Evolutionary conservation across 2,888 invertebrate species (phyloP), one percentile per base, ranked within the genome.

Genomic region (Pocota personata): DNA sequence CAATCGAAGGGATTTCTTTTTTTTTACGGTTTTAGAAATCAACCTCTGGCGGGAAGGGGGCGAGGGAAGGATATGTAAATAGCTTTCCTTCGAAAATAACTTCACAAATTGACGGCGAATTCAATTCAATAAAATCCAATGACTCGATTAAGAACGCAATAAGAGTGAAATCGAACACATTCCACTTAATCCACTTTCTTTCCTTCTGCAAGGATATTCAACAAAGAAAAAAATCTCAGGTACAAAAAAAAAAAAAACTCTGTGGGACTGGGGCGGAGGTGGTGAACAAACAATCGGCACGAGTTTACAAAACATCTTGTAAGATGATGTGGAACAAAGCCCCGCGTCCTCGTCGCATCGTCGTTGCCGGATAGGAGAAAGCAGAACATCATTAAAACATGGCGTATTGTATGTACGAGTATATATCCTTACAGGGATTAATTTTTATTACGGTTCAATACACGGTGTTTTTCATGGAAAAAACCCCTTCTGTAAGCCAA

Each of bases 101-200:
- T 64, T 55, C 43, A 21, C 71, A 78, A 78, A 71, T 77, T 77
- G 77, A 62, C 64, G 37, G 43, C 46, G 37, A 72, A 50, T 58
- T 72, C 55, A 52, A 72, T 72, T 64, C 79, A 79, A 72, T 79
- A 72, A 79, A 78, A 71, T 35, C 71, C 69, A 69, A 78, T 71
- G 78, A 72, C 57, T 57, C 72, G 60, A 80, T 73, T 72, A 64
- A 37, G 64, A 66, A 66, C 72, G 30, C 73, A 80, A 67, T 80
- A 50, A 64, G 80, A 80, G 73, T 58, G 58, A 73, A 80, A 73
- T 80, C 66, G 50, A 80, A 80, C 73, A 80, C 64, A 73, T 73
- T 73, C 73, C 80, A 80, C 80, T 80, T 80, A 58, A 79, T 79
- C 79, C 62, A 73, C 32, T 62, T 79, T 24, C 2, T 19, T 12